Evolutionary conservation across 2,888 invertebrate species (phyloP).

Genomic region (Iphiclides podalirius): DNA sequence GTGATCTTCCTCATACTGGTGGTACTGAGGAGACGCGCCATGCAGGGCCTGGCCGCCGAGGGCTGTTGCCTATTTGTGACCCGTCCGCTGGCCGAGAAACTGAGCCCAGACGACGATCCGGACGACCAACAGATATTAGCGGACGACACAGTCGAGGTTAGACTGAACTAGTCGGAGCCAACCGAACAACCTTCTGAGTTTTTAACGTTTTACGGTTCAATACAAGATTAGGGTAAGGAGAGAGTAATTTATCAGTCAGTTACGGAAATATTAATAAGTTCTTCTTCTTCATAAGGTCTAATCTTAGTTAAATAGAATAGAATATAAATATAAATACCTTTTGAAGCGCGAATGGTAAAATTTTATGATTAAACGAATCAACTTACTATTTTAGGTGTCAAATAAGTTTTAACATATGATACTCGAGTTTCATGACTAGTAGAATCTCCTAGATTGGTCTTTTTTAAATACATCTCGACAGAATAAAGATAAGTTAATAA

Average conservation of each 20-base stretch:
- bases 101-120: slow-evolving; percentile 64
- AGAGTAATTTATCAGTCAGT: not conserved
- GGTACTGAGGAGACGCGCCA: slow-evolving; percentile 76
- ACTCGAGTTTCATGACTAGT: slow-evolving; percentile 13
- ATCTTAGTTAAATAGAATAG: too few relatives aligned
- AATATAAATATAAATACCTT: too few relatives aligned
- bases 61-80: slow-evolving; percentile 53
- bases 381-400: too few relatives aligned
- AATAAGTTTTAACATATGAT: slow-evolving; percentile 22
- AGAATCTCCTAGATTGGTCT: slow-evolving; percentile 8
- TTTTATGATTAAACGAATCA: too few relatives aligned
- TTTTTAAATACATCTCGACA: not conserved
- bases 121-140: slow-evolving; percentile 60
- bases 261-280: too few relatives aligned
- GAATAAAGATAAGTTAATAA: too few relatives aligned
- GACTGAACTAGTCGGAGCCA: slow-evolving; percentile 51
- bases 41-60: slow-evolving; percentile 70
- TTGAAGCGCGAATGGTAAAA: too few relatives aligned
- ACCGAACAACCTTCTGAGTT: not conserved
- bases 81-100: slow-evolving; percentile 53
- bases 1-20: slow-evolving; percentile 82
- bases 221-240: not conserved
- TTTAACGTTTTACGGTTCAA: not conserved
- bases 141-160: slow-evolving; percentile 70
- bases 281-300: too few relatives aligned